Percentiles rank a stretch among this genome's conserved stretches.
These are phyloP conservation scores for Strigamia transsilvanica DNA, from an alignment of 2,888 invertebrate genomes.

Conservation along the genomic window DNA sequence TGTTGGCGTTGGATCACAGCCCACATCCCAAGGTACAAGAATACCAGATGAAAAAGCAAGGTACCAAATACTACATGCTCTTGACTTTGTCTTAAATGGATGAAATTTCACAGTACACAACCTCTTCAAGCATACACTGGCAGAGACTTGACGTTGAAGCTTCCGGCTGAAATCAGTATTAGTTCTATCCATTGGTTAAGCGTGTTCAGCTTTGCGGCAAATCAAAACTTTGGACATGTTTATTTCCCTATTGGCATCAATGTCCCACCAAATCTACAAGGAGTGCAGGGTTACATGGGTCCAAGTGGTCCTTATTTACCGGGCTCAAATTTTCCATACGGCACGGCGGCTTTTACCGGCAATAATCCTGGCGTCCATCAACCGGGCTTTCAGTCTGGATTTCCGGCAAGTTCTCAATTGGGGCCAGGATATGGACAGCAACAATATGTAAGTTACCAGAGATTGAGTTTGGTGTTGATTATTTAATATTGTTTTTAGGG, in stretches of 20 bases:
- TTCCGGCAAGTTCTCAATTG: neutral
- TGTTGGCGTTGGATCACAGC: conserved; percentile 55
- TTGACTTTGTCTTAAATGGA: neutral
- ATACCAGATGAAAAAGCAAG: conserved; percentile 55
- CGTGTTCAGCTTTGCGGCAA: conserved; percentile 53
- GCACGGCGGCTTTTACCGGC: neutral
- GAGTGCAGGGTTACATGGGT: conserved; percentile 46
- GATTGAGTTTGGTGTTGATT: conserved; percentile 24
- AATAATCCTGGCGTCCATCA: conserved; percentile 4
- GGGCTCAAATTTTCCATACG: neutral
- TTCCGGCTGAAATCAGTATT: conserved; percentile 54
- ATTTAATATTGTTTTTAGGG: conserved; percentile 13
- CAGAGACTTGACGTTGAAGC: conserved; percentile 53
- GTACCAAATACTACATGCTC: conserved; percentile 52
- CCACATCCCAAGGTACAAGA: conserved; percentile 55
- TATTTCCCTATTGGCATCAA: conserved; percentile 53
- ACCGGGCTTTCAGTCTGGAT: conserved; percentile 23
- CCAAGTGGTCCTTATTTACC: conserved; percentile 34
- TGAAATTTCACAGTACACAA: conserved; percentile 51
- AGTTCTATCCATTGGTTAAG: conserved; percentile 54
- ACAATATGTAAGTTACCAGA: conserved; percentile 6
- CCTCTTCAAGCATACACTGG: conserved; percentile 55
- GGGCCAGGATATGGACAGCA: conserved; percentile 36
- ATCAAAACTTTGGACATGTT: conserved; percentile 54
- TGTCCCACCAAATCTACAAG: conserved; percentile 55